Evolutionary conservation across 2,113 vertebrate species (phyloP).

Genomic region (Aplodontia rufa): DNA sequence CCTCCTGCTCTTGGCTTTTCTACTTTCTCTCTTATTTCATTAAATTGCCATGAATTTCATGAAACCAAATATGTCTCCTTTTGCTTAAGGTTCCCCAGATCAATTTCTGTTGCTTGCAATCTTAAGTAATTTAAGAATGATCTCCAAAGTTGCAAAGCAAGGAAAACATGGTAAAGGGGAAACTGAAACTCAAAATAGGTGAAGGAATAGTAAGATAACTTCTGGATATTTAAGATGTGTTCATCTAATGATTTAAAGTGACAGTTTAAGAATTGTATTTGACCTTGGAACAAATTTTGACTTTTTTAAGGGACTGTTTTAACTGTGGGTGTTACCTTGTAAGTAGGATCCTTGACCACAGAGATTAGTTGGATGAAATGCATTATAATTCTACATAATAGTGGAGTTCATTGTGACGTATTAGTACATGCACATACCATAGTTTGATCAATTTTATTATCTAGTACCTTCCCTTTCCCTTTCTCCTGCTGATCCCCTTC

Average conservation of each 20-base stretch:
- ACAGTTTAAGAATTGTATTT: background rate
- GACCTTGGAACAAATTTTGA: background rate
- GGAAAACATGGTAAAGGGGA: background rate
- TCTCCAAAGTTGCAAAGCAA: constrained; percentile 2
- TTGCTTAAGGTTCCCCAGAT: background rate
- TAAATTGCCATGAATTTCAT: background rate
- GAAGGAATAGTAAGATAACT: background rate
- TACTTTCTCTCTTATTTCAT: background rate
- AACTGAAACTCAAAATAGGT: constrained; percentile 6
- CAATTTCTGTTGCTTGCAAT: background rate
- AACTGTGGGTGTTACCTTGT: background rate
- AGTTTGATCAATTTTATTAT: too few species aligned
- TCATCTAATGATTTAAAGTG: constrained; percentile 19
- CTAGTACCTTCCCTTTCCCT: too few species aligned
- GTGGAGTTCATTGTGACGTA: too few species aligned
- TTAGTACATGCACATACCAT: too few species aligned
- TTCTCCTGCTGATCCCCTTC: too few species aligned
- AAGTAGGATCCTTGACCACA: too few species aligned
- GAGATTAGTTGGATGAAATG: background rate
- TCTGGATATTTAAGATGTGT: background rate
- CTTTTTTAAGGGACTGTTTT: background rate
- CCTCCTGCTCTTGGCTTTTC: constrained; percentile 4
- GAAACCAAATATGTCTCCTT: constrained; percentile 4
- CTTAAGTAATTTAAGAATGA: constrained; percentile 15
- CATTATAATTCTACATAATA: too few species aligned